Percentiles rank a stretch among this genome's conserved stretches.
These are phyloP conservation scores for Melanchra persicariae DNA, from an alignment of 2,888 invertebrate species.

Conservation along the genomic window DNA sequence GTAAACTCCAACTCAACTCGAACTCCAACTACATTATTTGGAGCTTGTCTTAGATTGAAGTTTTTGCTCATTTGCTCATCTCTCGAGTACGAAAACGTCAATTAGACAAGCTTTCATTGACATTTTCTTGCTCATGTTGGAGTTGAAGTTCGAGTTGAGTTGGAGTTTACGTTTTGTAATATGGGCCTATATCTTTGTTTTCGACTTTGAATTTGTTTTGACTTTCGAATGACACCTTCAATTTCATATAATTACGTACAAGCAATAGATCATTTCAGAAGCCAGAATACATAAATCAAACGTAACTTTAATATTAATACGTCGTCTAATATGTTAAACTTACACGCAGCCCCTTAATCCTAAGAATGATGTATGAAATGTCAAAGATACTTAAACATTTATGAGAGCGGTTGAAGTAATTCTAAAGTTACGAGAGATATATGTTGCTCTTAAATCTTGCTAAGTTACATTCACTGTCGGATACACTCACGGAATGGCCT, in stretches of 20 bases:
- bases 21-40: too few relatives aligned
- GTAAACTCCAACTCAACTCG: too few relatives aligned
- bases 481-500: constrained; percentile 33
- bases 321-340: constrained; percentile 38
- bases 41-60: too few relatives aligned
- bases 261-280: constrained; percentile 38
- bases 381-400: constrained; percentile 58
- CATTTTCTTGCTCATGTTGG: too few relatives aligned
- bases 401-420: constrained; percentile 50
- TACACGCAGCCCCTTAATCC: constrained; percentile 39
- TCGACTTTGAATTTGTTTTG: too few relatives aligned
- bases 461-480: constrained; percentile 40
- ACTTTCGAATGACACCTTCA: background rate
- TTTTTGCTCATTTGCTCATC: too few relatives aligned
- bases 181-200: too few relatives aligned
- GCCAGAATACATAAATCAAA: constrained; percentile 51
- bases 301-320: constrained; percentile 57
- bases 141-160: too few relatives aligned
- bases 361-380: constrained; percentile 59
- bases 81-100: too few relatives aligned
- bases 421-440: constrained; percentile 53
- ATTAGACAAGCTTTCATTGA: too few relatives aligned
- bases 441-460: constrained; percentile 46
- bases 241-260: constrained; percentile 33
- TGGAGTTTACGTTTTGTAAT: too few relatives aligned